Base-by-base conservation (phyloP, 2,797 vertebrate genomes). In the Meriones psammophilus region DNA sequence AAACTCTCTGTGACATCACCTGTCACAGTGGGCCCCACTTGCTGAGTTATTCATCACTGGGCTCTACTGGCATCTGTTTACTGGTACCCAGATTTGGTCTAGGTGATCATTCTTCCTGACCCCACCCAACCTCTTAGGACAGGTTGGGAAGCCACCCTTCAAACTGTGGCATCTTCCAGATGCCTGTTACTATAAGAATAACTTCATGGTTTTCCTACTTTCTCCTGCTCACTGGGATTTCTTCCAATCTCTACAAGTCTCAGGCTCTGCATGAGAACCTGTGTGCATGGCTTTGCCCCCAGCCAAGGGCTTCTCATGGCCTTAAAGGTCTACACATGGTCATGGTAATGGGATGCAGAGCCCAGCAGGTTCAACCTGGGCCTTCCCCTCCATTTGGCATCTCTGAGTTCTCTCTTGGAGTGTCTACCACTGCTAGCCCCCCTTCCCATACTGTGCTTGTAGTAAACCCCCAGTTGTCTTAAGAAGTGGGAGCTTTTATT, bases 231-330 rank as follows among this genome's bases (percentile, higher is more conserved):
- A 7, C 28, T 58, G 60, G 86, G 60, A 73, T 33, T n/a, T 68
- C 10, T 80, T n/a, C 50, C 14, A 1, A 42, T 60, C 76, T 73
- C 76, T 42, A 91, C n/a, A 58, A 30, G 36, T 88, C 9, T 26
- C 62, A 3, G 0, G 5, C 58, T 83, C 0, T 0, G n/a, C 3
- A 0, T 9, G 30, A 50, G n/a, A 46, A 14, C 56, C 50, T 14
- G n/a, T 8, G 50, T 33, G 9, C 0, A 0, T 18, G 15, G 26
- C 3, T 20, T 1, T 42, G 81, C 17, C 24, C 24, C n/a, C 1
- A 9, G 10, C 5, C 20, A 5, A 14, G 5, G 30, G 39, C 10
- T 17, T 12, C 71, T 2, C 0, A 0, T 85, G 36, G 9, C 60
- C 8, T 14, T 0, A 33, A 26, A 6, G 9, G 6, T 46, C 58